Percentiles rank a stretch among this genome's conserved stretches.
These are phyloP conservation scores for Lagodon rhomboides DNA, from an alignment of 2,797 vertebrate genomes.

Conservation along the genomic window DNA sequence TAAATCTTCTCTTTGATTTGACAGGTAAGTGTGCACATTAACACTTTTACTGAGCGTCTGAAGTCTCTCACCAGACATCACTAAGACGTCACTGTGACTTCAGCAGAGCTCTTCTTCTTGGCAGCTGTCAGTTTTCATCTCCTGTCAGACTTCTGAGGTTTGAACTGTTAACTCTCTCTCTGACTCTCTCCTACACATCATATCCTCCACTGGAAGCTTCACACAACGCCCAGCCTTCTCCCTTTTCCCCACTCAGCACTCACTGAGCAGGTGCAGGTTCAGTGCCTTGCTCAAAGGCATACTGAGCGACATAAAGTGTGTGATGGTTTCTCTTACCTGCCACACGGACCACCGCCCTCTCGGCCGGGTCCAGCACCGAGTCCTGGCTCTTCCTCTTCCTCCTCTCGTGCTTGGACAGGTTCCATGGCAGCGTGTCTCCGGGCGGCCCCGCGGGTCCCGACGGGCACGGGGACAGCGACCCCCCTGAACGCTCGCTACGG, in stretches of 20 bases:
- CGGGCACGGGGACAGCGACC: conserved; percentile 94
- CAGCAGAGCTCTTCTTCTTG: background rate
- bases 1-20: background rate
- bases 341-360: conserved; percentile 96
- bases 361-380: conserved; percentile 96
- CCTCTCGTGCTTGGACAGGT: conserved; percentile 95
- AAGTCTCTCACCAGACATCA: background rate
- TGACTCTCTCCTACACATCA: background rate
- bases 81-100: no score
- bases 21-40: background rate
- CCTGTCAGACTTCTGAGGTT: background rate
- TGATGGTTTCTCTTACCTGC: conserved; percentile 88
- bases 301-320: background rate
- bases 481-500: conserved; percentile 93
- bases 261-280: background rate
- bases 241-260: background rate
- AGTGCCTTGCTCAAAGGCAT: conserved; percentile 24
- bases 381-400: conserved; percentile 97
- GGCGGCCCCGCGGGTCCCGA: conserved; percentile 89
- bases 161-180: no score
- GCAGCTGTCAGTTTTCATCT: background rate
- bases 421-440: conserved; percentile 97
- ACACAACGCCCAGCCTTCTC: background rate
- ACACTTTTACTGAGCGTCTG: background rate
- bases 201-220: background rate